Base-by-base conservation (phyloP, 1,140 invertebrate genomes). In the Neodiprion virginianus region DNA sequence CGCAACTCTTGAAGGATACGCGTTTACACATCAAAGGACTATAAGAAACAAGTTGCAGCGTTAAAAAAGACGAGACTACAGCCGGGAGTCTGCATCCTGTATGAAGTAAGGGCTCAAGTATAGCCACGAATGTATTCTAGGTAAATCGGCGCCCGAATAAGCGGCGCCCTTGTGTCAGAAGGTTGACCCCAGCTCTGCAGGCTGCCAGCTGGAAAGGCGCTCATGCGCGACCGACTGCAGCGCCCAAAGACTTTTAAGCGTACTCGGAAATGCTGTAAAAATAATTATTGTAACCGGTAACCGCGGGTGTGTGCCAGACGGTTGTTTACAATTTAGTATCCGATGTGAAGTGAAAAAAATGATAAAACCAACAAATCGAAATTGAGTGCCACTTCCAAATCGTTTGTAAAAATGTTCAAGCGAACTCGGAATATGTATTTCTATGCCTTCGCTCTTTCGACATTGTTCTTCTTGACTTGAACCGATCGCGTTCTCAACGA, bases 201-300 rank as follows among this genome's bases (percentile, higher is more conserved):
- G 76, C 78, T 79, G 82, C 80, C 82, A 80, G 87, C 86, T 86
- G 88, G 88, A 85, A 79, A 86, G 80, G 86, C 88, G 87, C 83
- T 82, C 85, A 83, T 87, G 84, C 88, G 85, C 83, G 81, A 87
- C 86, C 82, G 78, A 76, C 67, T 61, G 53, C 53, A 61, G 21
- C 28, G 28, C 28, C 67, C 82, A 81, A 81, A 81, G 79, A 85
- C 80, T 82, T 61, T 61, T 61, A 61, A 61, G 76, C 81, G 77
- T 84, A 89, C 86, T 88, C 82, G 84, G 87, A 88, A 89, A 89
- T 86, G 87, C 85, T 87, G 85, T 88, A 88, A 88, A 89, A 89
- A 88, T 89, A 89, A 89, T 88, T 88, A 88, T 88, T 85, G 84
- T 87, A 87, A 84, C 85, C 85, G 87, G 88, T 88, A 86, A 80